Conservation (phyloP, 1,140 invertebrate species). For the Bombus polaris region DNA sequence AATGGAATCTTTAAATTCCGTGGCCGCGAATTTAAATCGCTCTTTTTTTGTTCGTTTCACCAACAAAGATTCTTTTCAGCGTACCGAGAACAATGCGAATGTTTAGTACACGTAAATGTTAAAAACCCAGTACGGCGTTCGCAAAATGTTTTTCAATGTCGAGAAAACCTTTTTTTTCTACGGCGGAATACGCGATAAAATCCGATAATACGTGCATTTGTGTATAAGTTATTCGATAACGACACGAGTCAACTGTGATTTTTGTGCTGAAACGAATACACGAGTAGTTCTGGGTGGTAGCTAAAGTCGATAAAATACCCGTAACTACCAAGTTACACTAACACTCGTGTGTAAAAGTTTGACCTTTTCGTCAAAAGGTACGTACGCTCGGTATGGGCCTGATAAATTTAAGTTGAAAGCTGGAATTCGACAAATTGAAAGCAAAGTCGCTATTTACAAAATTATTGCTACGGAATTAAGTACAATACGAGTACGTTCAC, state of each 20-base stretch:
- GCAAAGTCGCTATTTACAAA: not conserved
- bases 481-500: too few relatives aligned
- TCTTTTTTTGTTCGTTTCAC: not conserved
- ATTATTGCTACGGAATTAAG: not conserved
- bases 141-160: not conserved
- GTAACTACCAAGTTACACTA: not conserved
- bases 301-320: slow-evolving; percentile 13
- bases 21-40: not conserved
- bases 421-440: not conserved
- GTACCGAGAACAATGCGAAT: not conserved
- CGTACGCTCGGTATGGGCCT: not conserved
- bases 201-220: not conserved
- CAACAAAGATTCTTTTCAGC: slow-evolving; percentile 13
- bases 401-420: not conserved
- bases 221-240: not conserved
- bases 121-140: not conserved
- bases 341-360: not conserved
- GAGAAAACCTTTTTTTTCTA: not conserved
- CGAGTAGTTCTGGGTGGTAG: not conserved
- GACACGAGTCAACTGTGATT: not conserved
- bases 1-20: slow-evolving; percentile 25
- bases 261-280: not conserved
- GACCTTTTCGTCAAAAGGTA: not conserved
- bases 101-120: not conserved
- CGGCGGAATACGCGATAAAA: not conserved